phyloP scores from a whole-genome alignment of 2,113 vertebrate species.

The Lepidothrix coronata region DNA sequence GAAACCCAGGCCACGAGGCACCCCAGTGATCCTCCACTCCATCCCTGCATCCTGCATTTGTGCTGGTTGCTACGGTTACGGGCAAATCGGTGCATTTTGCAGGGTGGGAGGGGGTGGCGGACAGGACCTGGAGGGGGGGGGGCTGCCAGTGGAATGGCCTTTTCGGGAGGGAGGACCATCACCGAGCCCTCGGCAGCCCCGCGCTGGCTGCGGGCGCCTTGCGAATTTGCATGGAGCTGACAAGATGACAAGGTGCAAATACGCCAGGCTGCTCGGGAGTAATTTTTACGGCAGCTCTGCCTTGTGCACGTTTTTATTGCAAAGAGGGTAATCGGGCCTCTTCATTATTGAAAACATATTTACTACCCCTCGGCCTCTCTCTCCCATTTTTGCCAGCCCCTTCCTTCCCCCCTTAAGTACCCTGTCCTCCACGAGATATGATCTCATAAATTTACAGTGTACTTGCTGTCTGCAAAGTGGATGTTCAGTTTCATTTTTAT shows the following conservation, averaged over 20 bases:
- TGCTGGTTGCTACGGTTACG: constrained; percentile 35
- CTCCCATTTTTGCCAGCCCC: constrained; percentile 63
- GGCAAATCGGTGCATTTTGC: background rate
- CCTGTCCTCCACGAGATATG: constrained; percentile 65
- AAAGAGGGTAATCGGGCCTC: constrained; percentile 67
- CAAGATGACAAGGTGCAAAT: constrained; percentile 63
- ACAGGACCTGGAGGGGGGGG: background rate
- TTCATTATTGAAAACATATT: constrained; percentile 72
- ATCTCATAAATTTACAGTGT: constrained; percentile 70
- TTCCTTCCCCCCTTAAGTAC: constrained; percentile 63
- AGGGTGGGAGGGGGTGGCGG: background rate
- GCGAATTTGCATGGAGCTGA: constrained; percentile 50
- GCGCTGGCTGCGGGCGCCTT: background rate
- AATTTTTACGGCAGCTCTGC: constrained; percentile 62
- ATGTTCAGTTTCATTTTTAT: constrained; percentile 75
- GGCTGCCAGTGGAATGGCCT: background rate
- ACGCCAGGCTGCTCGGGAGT: constrained; percentile 29
- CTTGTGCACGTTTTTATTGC: constrained; percentile 65
- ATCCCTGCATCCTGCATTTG: background rate
- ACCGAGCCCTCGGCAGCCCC: background rate
- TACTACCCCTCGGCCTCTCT: constrained; percentile 57
- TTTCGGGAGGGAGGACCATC: background rate
- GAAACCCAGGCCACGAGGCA: background rate
- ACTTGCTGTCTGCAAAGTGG: constrained; percentile 70
- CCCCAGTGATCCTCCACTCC: background rate